phyloP scores from a whole-genome alignment of 2,113 vertebrate genomes.

The Sinocyclocheilus anshuiensis region DNA sequence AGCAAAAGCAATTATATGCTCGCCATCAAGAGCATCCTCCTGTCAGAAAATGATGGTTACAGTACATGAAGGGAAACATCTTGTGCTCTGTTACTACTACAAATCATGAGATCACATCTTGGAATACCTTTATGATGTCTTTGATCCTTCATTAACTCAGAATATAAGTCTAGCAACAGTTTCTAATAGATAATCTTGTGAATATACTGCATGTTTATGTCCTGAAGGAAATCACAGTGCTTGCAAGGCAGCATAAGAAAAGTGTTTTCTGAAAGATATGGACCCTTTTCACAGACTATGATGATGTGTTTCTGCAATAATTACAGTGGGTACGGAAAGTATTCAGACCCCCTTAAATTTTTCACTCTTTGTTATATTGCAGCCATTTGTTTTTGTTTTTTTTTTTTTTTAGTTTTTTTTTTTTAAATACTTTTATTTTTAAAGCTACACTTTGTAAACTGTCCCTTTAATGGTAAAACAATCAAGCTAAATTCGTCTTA shows the following conservation, averaged over 20 bases:
- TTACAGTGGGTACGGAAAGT: too few species aligned
- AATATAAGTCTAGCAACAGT: not conserved
- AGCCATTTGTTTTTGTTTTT: too few species aligned
- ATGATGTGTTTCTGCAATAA: not conserved
- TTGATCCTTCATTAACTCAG: not conserved
- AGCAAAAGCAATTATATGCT: slow-evolving; percentile 91
- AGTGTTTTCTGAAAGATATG: not conserved
- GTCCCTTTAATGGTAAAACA: not conserved
- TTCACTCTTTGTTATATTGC: too few species aligned
- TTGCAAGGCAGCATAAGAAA: slow-evolving; percentile 21
- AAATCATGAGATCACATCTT: not conserved
- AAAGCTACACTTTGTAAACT: not conserved
- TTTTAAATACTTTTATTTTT: not conserved
- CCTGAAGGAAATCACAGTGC: slow-evolving; percentile 2
- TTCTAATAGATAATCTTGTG: not conserved
- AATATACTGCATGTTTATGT: not conserved
- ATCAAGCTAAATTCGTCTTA: not conserved
- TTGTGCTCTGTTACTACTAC: not conserved
- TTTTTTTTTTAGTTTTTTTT: too few species aligned
- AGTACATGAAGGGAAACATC: not conserved
- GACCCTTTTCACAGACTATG: not conserved
- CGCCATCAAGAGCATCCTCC: slow-evolving; percentile 88
- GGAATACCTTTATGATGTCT: not conserved
- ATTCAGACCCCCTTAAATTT: too few species aligned
- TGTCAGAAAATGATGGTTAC: slow-evolving; percentile 56